Evolutionary conservation across 2,888 invertebrate species (phyloP).

Genomic region (Rutpela maculata): DNA sequence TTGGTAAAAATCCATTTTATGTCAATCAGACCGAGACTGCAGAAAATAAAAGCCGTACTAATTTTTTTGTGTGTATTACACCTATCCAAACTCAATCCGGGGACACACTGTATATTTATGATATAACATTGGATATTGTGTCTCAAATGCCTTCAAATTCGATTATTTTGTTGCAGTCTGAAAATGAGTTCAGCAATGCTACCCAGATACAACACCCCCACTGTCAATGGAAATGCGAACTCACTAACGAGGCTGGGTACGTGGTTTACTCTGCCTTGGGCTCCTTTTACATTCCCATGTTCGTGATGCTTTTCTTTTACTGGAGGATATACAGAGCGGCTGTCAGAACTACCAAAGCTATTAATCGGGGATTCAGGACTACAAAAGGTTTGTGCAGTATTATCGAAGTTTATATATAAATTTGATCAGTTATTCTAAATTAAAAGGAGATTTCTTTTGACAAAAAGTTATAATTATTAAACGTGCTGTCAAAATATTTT

Average conservation of each 20-base stretch:
- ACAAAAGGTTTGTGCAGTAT: conserved; percentile 80
- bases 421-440: no score
- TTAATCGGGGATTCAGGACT: conserved; percentile 92
- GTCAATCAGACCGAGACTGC: no score
- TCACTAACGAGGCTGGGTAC: conserved; percentile 96
- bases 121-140: not conserved
- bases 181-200: conserved; percentile 55
- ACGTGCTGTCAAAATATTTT: no score
- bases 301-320: conserved; percentile 98
- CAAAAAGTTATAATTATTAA: no score
- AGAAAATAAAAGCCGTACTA: no score
- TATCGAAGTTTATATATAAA: not conserved
- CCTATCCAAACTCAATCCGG: no score
- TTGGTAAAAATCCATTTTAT: no score
- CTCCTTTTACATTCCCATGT: conserved; percentile 98
- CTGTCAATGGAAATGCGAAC: conserved; percentile 91
- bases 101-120: no score
- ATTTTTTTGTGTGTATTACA: no score
- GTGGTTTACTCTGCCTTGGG: conserved; percentile 97
- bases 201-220: conserved; percentile 43
- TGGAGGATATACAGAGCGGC: conserved; percentile 97
- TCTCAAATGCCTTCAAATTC: not conserved
- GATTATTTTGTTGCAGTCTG: conserved; percentile 59
- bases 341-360: conserved; percentile 92
- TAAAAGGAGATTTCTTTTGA: no score